These are phyloP conservation scores for Polietes domitor DNA, from an alignment of 2,888 invertebrate species.

Conservation along the genomic window DNA sequence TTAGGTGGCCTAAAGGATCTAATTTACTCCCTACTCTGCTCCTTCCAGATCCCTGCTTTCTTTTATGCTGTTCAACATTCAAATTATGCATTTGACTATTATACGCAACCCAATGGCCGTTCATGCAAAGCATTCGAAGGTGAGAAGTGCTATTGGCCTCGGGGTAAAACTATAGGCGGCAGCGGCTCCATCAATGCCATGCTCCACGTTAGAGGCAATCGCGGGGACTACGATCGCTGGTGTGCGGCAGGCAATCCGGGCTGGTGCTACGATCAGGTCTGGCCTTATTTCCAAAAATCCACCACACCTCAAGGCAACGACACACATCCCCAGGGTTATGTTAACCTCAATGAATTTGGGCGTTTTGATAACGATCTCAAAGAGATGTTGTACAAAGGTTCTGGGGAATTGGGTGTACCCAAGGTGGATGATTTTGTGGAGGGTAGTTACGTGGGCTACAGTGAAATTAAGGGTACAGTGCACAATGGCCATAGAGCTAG, in stretches of 20 bases:
- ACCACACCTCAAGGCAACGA: slow-evolving; percentile 68
- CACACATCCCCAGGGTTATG: slow-evolving; percentile 71
- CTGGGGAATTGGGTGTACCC: slow-evolving; percentile 80
- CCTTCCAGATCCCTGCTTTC: slow-evolving; percentile 71
- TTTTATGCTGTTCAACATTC: slow-evolving; percentile 68
- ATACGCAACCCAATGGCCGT: slow-evolving; percentile 68
- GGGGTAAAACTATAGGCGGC: slow-evolving; percentile 85
- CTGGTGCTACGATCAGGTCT: slow-evolving; percentile 87
- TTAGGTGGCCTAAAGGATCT: no score
- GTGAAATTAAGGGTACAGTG: slow-evolving; percentile 80
- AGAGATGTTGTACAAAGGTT: slow-evolving; percentile 78
- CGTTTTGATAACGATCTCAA: slow-evolving; percentile 62
- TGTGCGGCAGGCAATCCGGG: slow-evolving; percentile 82
- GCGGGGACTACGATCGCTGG: slow-evolving; percentile 85
- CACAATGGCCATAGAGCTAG: slow-evolving; percentile 87
- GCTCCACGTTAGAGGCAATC: slow-evolving; percentile 84
- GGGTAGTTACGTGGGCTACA: slow-evolving; percentile 81
- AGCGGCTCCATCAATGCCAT: slow-evolving; percentile 85
- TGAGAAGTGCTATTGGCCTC: slow-evolving; percentile 81
- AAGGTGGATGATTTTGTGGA: slow-evolving; percentile 77
- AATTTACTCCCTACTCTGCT: no score
- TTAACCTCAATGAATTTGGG: slow-evolving; percentile 80
- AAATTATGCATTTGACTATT: slow-evolving; percentile 69
- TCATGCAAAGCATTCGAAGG: slow-evolving; percentile 68
- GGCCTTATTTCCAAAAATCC: slow-evolving; percentile 91